phyloP scores from a whole-genome alignment of 2,888 invertebrate species.

The Aleiodes testaceus region DNA sequence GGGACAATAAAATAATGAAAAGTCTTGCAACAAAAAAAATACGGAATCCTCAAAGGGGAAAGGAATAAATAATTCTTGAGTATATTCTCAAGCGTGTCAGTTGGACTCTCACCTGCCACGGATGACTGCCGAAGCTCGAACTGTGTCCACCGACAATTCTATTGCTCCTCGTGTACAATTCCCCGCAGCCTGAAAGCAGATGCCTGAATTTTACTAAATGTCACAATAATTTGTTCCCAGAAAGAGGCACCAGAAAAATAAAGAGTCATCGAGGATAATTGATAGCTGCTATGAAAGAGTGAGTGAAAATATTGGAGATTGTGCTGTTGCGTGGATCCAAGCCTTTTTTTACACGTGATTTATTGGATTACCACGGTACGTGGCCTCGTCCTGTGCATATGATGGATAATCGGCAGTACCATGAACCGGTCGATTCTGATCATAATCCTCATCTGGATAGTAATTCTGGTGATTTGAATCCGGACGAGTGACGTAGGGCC shows the following conservation, averaged over 20 bases:
- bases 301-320: conserved; percentile 9
- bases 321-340: conserved; percentile 35
- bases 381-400: conserved; percentile 62
- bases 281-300: conserved; percentile 12
- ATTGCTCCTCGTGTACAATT: conserved; percentile 89
- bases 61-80: conserved; percentile 10
- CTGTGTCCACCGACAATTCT: conserved; percentile 94
- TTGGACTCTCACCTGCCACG: conserved; percentile 82
- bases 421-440: conserved; percentile 61
- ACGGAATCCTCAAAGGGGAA: not conserved
- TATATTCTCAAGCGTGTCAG: conserved; percentile 28
- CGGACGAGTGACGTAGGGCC: conserved; percentile 72
- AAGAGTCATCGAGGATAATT: not conserved
- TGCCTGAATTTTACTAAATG: not conserved
- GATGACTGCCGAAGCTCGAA: conserved; percentile 92
- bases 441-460: conserved; percentile 68
- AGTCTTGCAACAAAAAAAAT: not conserved
- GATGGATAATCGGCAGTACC: conserved; percentile 37
- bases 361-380: conserved; percentile 69
- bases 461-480: conserved; percentile 54
- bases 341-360: conserved; percentile 51
- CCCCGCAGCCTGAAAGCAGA: conserved; percentile 86
- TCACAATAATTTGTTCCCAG: not conserved
- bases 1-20: not conserved
- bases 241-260: not conserved